A percentile compares a stretch with the other conserved stretches of the same genome.
Evolutionary conservation across 2,888 invertebrate genomes (phyloP).

Genomic region (Idaea biselata): DNA sequence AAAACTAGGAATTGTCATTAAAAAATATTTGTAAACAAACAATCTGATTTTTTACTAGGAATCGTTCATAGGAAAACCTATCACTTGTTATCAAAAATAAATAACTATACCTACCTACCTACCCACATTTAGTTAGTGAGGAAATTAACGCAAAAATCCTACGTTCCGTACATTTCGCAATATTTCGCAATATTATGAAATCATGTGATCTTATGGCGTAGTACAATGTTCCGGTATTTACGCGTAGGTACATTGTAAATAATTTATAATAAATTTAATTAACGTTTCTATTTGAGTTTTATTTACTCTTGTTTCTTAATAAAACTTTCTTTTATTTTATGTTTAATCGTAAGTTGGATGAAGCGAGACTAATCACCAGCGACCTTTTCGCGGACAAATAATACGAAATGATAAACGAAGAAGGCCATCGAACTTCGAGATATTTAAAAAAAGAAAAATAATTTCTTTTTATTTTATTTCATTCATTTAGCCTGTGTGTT

Average conservation of each 20-base stretch:
- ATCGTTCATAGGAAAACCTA: background rate
- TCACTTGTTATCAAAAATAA: background rate
- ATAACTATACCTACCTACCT: background rate
- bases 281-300: background rate
- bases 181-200: slow-evolving; percentile 25
- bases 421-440: too few relatives aligned
- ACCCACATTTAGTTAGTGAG: background rate
- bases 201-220: slow-evolving; percentile 8
- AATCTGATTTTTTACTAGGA: background rate
- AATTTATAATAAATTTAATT: slow-evolving; percentile 17
- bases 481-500: too few relatives aligned
- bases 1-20: too few relatives aligned
- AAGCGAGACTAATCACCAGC: too few relatives aligned
- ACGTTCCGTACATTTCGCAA: slow-evolving; percentile 20
- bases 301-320: background rate
- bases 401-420: too few relatives aligned
- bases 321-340: too few relatives aligned
- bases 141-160: background rate
- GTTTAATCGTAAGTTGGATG: too few relatives aligned
- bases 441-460: too few relatives aligned
- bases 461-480: too few relatives aligned
- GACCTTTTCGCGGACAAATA: too few relatives aligned
- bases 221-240: slow-evolving; percentile 8
- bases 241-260: slow-evolving; percentile 15
- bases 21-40: background rate